These are phyloP conservation scores for Sylvietta virens DNA, from an alignment of 2,113 vertebrate species.

Conservation along the genomic window DNA sequence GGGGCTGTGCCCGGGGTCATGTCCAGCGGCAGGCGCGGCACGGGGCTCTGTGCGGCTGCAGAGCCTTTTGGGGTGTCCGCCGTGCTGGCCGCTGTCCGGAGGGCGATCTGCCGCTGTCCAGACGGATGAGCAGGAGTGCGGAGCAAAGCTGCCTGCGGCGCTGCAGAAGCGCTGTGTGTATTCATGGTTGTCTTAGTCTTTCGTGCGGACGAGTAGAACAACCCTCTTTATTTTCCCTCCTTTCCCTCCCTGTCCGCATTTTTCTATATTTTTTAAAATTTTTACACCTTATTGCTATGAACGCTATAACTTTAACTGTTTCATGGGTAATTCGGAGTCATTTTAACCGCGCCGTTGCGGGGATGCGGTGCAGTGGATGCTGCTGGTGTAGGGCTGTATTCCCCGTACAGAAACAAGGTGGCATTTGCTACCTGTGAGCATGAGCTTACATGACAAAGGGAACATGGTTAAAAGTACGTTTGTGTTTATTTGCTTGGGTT, in stretches of 20 bases:
- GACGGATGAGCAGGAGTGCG: not conserved
- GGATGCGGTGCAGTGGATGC: rapidly evolving
- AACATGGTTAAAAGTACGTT: rapidly evolving
- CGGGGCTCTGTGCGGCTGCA: rapidly evolving
- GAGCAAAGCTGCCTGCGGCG: not conserved
- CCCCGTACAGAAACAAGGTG: not conserved
- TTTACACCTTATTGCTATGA: too few relatives aligned
- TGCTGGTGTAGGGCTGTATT: not conserved
- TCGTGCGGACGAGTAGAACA: not conserved
- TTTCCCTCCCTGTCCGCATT: rapidly evolving
- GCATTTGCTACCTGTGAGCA: rapidly evolving
- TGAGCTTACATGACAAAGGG: not conserved
- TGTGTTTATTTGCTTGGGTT: not conserved
- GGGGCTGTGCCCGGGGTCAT: rapidly evolving
- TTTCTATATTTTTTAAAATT: too few relatives aligned
- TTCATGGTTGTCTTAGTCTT: not conserved
- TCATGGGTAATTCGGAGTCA: rapidly evolving
- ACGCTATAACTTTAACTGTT: not conserved
- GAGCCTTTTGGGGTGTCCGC: not conserved
- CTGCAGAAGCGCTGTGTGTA: not conserved
- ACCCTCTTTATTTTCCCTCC: rapidly evolving
- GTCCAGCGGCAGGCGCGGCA: too few relatives aligned
- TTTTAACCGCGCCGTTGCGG: rapidly evolving
- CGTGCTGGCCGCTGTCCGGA: not conserved
- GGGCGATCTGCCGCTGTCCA: not conserved